Base-by-base conservation (phyloP, 2,113 vertebrate genomes). In the Mesocricetus auratus region DNA sequence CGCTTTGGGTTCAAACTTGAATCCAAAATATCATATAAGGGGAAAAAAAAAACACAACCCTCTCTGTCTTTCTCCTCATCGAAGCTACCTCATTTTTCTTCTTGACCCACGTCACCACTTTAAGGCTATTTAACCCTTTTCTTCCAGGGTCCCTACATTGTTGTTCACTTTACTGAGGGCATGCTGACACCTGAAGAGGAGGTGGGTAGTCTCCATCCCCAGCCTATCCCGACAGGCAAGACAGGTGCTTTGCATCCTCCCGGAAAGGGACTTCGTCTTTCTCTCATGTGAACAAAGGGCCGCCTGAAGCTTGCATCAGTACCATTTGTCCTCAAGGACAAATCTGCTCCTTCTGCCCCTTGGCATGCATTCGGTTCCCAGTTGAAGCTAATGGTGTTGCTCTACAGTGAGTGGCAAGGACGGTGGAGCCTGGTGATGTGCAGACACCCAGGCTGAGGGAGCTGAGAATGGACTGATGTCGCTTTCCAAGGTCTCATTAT, bases 261-360 rank as follows among this genome's bases (percentile, higher is more conserved):
- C 33, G 6, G 90, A n/a, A 93, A 89, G 33, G n/a, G 64, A 4
- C n/a, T n/a, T n/a, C 33, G 4, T 58, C 45, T 87, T 89, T 79
- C 79, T 91, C 50, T 89, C 31, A 91, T n/a, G 62, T 75, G 62
- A 94, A 50, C 47, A 87, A 71, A 92, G n/a, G 56, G 33, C 19
- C 83, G 26, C 15, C 4, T 31, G 33, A 58, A 24, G 45, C 74
- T 22, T 66, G 8, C 29, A 56, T 22, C 26, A 64, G 39, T 31
- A 31, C 60, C 42, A 45, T 33, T 31, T 85, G 82, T 85, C 58
- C 82, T 64, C 82, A 31, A 39, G 58, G 19, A 64, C 15, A 31
- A n/a, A 81, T 58, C 62, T 74, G 31, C 26, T 82, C 66, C 85
- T 50, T 74, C 56, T 93, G 78, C 21, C 45, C 2, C 31, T 82